A percentile compares a stretch with the other conserved stretches of the same genome.
These are phyloP conservation scores for Halisarca cf. caerulea DNA, from an alignment of 37 sponge, comb jelly and placozoan genomes.

Conservation along the genomic window DNA sequence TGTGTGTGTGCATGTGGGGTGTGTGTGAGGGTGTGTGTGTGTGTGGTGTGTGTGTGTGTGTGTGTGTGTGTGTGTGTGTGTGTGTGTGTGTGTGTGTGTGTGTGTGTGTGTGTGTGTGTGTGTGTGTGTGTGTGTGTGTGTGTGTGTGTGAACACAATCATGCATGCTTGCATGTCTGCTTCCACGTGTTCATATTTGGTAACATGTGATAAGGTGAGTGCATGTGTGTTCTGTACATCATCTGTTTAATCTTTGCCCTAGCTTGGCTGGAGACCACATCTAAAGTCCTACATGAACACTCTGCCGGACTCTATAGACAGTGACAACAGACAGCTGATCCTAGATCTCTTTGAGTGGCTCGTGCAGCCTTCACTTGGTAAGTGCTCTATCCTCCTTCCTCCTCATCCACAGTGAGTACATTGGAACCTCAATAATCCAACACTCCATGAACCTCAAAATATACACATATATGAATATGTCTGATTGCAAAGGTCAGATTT, in stretches of 20 bases:
- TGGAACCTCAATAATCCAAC: too few species aligned
- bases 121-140: neutral
- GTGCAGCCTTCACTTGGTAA: conserved; percentile 77
- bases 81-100: too few species aligned
- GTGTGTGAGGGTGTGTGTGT: too few species aligned
- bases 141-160: neutral
- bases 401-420: too few species aligned
- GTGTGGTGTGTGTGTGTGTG: too few species aligned
- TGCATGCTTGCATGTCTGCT: neutral
- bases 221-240: neutral
- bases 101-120: too few species aligned
- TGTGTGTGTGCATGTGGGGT: too few species aligned
- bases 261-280: conserved; percentile 92
- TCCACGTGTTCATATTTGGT: neutral
- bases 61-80: too few species aligned
- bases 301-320: conserved; percentile 65
- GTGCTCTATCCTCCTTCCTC: too few species aligned
- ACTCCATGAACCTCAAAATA: too few species aligned
- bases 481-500: too few species aligned
- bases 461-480: too few species aligned
- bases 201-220: neutral
- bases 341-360: conserved; percentile 81
- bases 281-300: conserved; percentile 83
- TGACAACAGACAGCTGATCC: conserved; percentile 66
- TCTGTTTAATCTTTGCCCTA: neutral